phyloP scores from a whole-genome alignment of 2,797 vertebrate genomes.

The Australoheros facetus region DNA sequence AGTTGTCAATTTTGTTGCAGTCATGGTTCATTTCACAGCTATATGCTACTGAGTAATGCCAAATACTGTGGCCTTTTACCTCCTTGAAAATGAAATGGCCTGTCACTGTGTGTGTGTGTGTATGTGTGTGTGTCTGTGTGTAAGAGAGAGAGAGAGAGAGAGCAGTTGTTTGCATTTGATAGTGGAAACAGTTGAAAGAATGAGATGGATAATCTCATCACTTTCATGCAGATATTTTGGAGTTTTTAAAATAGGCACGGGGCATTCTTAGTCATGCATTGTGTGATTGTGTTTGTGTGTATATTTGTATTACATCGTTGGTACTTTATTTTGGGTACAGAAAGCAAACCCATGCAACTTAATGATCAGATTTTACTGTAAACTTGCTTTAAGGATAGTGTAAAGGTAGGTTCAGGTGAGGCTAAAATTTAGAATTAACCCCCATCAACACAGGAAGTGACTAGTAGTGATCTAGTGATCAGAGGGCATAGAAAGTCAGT shows the following conservation, averaged over 20 bases:
- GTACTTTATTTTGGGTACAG: neutral
- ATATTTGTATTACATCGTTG: neutral
- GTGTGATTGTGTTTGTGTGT: neutral
- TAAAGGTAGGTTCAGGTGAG: neutral
- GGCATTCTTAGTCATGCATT: neutral
- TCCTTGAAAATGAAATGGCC: slow-evolving; percentile 58
- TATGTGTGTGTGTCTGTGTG: neutral
- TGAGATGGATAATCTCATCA: slow-evolving; percentile 46
- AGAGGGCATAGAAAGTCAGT: neutral
- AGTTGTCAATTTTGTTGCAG: slow-evolving; percentile 63
- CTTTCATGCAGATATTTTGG: slow-evolving; percentile 50
- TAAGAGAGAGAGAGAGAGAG: neutral
- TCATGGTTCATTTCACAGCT: slow-evolving; percentile 66
- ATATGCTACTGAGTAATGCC: slow-evolving; percentile 48
- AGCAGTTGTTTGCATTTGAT: slow-evolving; percentile 36
- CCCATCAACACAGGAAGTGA: neutral
- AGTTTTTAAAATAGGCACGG: slow-evolving; percentile 31
- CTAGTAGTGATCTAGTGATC: neutral
- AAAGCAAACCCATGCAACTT: rapidly evolving
- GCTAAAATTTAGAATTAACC: neutral
- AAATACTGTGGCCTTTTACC: slow-evolving; percentile 60
- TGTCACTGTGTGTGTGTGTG: slow-evolving; percentile 10
- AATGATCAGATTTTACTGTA: neutral
- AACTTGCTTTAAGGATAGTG: neutral
- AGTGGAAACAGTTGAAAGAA: slow-evolving; percentile 11